These are phyloP conservation scores for Castor canadensis DNA, from an alignment of 2,113 vertebrate genomes.

Conservation along the genomic window DNA sequence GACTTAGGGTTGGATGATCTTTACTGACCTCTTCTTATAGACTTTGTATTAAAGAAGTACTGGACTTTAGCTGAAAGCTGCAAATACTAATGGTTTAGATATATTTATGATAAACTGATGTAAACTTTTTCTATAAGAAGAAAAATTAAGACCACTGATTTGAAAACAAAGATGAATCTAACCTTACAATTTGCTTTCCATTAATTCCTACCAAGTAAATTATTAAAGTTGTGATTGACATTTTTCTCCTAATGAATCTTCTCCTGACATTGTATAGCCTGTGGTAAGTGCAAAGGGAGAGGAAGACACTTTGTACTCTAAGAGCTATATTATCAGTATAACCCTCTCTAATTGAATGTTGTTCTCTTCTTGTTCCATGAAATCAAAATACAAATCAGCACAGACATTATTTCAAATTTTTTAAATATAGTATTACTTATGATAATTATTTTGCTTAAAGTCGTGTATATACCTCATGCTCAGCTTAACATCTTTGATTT, in stretches of 20 bases:
- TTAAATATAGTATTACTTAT: background rate
- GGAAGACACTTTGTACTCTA: no score
- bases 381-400: no score
- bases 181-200: background rate
- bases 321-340: no score
- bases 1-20: background rate
- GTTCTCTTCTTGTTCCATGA: no score
- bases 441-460: background rate
- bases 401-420: background rate
- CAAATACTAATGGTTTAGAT: no score
- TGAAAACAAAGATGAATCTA: background rate
- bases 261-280: background rate
- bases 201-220: background rate
- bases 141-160: background rate
- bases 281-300: no score
- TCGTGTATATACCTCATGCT: background rate
- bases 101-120: no score
- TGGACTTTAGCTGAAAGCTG: no score
- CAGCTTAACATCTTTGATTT: background rate
- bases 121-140: background rate
- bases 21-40: background rate
- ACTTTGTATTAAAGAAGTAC: background rate
- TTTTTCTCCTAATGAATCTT: background rate
- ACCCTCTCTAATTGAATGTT: no score
- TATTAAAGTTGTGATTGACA: background rate